phyloP scores from a whole-genome alignment of 2,113 vertebrate species.

The Pelvicachromis taeniatus region DNA sequence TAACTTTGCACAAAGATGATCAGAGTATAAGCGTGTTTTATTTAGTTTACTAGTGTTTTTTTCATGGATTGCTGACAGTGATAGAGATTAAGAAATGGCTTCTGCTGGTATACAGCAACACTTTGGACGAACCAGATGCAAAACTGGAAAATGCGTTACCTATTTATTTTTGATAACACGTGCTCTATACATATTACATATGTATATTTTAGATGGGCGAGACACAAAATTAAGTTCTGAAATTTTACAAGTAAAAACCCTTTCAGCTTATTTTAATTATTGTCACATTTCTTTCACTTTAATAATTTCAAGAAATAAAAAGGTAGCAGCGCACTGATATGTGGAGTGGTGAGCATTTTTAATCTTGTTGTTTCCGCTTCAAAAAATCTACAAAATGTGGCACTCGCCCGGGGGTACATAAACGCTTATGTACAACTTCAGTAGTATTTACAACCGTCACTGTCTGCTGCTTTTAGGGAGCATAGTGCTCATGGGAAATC shows the following conservation, averaged over 20 bases:
- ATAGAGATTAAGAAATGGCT: not conserved
- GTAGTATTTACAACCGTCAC: not conserved
- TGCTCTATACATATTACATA: too few relatives aligned
- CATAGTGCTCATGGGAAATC: not conserved
- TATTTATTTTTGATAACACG: not conserved
- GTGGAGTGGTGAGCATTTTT: not conserved
- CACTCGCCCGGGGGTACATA: not conserved
- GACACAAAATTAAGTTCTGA: not conserved
- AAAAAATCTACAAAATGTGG: not conserved
- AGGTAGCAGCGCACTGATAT: not conserved
- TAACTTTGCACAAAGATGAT: not conserved
- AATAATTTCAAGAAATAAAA: not conserved
- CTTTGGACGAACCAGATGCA: not conserved
- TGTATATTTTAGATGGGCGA: not conserved
- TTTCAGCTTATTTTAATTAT: not conserved
- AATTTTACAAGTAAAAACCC: not conserved
- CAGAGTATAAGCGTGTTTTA: not conserved
- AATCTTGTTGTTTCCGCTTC: not conserved
- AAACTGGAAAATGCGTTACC: not conserved
- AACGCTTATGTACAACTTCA: not conserved
- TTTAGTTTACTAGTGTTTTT: not conserved
- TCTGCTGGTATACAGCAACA: not conserved
- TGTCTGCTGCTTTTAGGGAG: not conserved
- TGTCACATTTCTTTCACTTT: not conserved
- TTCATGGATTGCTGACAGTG: not conserved